phyloP scores from a whole-genome alignment of 2,113 vertebrate genomes.

The Lathamus discolor region DNA sequence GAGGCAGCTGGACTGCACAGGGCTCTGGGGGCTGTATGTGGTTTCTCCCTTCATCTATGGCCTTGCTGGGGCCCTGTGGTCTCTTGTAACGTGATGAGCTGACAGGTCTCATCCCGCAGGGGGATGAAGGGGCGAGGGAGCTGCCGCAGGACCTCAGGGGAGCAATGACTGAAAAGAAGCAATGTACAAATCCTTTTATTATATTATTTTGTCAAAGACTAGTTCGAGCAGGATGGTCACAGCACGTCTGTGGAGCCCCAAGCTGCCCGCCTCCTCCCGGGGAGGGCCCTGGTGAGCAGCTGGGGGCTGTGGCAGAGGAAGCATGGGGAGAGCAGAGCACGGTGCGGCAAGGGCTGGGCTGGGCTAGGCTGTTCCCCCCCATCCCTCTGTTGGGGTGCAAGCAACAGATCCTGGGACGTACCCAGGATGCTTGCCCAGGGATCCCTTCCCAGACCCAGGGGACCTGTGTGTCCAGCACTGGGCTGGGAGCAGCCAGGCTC shows the following conservation, averaged over 20 bases:
- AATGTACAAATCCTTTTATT: conserved; percentile 76
- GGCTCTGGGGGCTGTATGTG: too few species aligned
- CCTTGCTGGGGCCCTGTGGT: neutral
- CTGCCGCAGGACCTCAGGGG: neutral
- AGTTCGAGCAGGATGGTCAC: conserved; percentile 73
- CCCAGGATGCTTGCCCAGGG: neutral
- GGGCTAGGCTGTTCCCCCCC: neutral
- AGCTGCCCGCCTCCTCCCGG: neutral
- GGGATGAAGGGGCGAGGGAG: neutral
- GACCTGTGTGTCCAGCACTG: neutral
- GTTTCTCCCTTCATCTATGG: neutral
- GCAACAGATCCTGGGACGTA: neutral
- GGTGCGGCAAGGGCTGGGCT: neutral
- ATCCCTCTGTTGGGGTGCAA: neutral
- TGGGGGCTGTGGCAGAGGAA: conserved; percentile 3
- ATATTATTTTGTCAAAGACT: conserved; percentile 70
- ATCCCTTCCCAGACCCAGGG: neutral
- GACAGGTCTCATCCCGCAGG: neutral
- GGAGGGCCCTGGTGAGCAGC: neutral
- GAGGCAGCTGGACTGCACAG: neutral
- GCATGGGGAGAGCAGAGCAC: neutral
- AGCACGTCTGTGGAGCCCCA: conserved; percentile 55
- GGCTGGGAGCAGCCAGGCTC: neutral
- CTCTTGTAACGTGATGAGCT: neutral
- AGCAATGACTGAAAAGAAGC: neutral